phyloP scores from a whole-genome alignment of 2,797 vertebrate genomes.

The Orestias chungarensis region DNA sequence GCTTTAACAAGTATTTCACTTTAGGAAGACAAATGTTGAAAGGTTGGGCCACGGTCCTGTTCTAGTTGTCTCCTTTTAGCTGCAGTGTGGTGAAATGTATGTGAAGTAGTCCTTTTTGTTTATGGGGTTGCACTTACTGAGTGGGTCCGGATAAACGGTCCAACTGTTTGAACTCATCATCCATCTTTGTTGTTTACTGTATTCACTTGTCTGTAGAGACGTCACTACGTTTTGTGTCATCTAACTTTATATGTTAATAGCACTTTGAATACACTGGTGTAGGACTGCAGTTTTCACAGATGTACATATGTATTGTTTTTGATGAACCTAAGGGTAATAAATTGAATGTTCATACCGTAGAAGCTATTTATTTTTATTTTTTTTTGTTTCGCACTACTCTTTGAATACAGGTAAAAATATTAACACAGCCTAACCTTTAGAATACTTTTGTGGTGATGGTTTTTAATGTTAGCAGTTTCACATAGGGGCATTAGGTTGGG shows the following conservation, averaged over 20 bases:
- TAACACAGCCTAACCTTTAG: background rate
- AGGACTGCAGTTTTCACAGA: slow-evolving; percentile 72
- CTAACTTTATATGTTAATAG: slow-evolving; percentile 59
- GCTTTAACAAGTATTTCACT: background rate
- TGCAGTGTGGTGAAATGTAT: slow-evolving; percentile 35
- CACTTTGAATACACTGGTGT: slow-evolving; percentile 74
- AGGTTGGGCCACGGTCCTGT: slow-evolving; percentile 27
- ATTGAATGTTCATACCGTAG: slow-evolving; percentile 72
- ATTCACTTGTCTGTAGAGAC: slow-evolving; percentile 41
- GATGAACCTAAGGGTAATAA: slow-evolving; percentile 69
- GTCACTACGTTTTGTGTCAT: slow-evolving; percentile 47
- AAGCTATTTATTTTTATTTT: background rate
- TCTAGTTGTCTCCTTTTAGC: slow-evolving; percentile 33
- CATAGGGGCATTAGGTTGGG: background rate
- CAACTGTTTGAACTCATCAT: slow-evolving; percentile 25
- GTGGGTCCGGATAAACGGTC: slow-evolving; percentile 25
- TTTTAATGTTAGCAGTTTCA: background rate
- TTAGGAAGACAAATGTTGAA: slow-evolving; percentile 9
- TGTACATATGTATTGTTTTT: slow-evolving; percentile 82
- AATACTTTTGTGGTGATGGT: background rate
- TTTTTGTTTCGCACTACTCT: background rate
- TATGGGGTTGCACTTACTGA: slow-evolving; percentile 19
- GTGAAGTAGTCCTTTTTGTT: slow-evolving; percentile 38
- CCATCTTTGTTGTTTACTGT: slow-evolving; percentile 32
- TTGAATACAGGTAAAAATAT: background rate